Percentiles rank a stretch among this genome's conserved stretches.
phyloP scores from a whole-genome alignment of 2,888 invertebrate species.

The Steromphala cineraria region DNA sequence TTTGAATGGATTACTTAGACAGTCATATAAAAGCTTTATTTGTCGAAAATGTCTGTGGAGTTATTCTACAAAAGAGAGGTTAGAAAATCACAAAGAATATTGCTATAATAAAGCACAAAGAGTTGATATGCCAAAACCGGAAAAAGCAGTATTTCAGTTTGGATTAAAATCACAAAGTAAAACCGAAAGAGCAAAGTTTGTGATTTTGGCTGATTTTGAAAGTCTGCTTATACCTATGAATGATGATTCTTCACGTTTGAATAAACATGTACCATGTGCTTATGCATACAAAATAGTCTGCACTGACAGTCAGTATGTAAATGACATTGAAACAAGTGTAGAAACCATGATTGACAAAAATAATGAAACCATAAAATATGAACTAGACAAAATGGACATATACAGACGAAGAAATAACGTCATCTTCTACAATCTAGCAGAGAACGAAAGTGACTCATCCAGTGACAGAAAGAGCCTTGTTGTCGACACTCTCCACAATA shows the following conservation, averaged over 20 bases:
- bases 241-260: not conserved
- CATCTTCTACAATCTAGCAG: too few species aligned
- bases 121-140: not conserved
- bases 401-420: too few species aligned
- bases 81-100: not conserved
- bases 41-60: not conserved
- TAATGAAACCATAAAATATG: too few species aligned
- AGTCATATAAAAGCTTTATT: not conserved
- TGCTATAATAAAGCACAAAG: not conserved
- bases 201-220: not conserved
- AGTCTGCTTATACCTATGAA: not conserved
- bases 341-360: too few species aligned
- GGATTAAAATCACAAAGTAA: not conserved
- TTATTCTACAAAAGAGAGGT: not conserved
- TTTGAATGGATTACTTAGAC: not conserved
- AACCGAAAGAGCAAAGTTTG: not conserved
- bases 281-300: not conserved
- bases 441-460: too few species aligned
- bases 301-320: not conserved
- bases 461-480: too few species aligned
- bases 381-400: too few species aligned
- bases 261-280: not conserved
- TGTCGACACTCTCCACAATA: too few species aligned
- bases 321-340: too few species aligned
- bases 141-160: not conserved